Evolutionary conservation across 2,113 vertebrate genomes (phyloP).

Genomic region (Gadus macrocephalus): DNA sequence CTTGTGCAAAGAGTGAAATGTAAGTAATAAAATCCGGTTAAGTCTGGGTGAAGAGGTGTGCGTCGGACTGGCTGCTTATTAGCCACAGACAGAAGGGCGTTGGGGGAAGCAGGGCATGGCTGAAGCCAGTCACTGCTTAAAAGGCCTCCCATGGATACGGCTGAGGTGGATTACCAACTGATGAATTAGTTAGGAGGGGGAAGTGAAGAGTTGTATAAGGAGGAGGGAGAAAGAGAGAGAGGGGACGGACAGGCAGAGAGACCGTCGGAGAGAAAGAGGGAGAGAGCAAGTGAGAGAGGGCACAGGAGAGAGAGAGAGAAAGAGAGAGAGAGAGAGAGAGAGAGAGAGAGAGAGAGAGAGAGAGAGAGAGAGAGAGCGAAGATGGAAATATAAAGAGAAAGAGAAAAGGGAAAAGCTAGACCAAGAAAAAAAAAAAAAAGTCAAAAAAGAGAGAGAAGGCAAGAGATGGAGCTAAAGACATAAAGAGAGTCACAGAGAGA

Average conservation of each 20-base stretch:
- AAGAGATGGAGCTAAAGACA: too few species aligned
- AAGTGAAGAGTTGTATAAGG: conserved; percentile 9
- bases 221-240: neutral
- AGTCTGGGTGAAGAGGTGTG: conserved; percentile 63
- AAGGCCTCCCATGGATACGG: conserved; percentile 58
- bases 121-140: conserved; percentile 63
- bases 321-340: neutral
- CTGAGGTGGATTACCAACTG: conserved; percentile 60
- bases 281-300: too few species aligned
- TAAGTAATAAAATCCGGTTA: conserved; percentile 56
- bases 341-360: too few species aligned
- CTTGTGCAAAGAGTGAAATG: conserved; percentile 22
- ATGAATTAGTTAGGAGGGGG: conserved; percentile 55
- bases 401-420: too few species aligned
- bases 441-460: too few species aligned
- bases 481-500: too few species aligned
- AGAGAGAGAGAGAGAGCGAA: too few species aligned
- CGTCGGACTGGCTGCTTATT: conserved; percentile 67
- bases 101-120: conserved; percentile 60
- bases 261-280: too few species aligned
- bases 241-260: too few species aligned
- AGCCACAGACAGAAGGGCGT: conserved; percentile 62
- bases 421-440: too few species aligned
- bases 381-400: too few species aligned
- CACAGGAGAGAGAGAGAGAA: too few species aligned